Percentiles rank a stretch among this genome's conserved stretches.
These are phyloP conservation scores for Tenebrio molitor DNA, from an alignment of 1,140 invertebrate species.

Conservation along the genomic window DNA sequence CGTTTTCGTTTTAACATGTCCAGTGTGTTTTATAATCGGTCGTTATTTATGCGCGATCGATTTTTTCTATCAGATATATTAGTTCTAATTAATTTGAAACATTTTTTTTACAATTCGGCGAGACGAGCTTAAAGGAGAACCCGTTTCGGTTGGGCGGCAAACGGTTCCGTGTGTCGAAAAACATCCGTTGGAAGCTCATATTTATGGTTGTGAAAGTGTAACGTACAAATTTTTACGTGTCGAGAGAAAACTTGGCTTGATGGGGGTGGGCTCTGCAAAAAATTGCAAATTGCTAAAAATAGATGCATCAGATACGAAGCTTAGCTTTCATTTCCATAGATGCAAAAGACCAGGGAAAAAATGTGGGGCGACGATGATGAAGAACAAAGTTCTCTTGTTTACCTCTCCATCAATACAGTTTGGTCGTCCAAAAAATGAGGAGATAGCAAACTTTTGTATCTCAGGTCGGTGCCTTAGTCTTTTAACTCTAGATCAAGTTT, in stretches of 20 bases:
- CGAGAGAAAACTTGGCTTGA: not conserved
- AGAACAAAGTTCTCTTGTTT: too few species aligned
- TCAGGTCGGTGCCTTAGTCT: too few species aligned
- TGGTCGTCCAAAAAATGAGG: too few species aligned
- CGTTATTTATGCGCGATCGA: conserved; percentile 1
- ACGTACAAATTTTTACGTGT: conserved; percentile 1
- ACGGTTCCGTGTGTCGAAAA: conserved; percentile 30
- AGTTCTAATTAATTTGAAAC: conserved; percentile 35
- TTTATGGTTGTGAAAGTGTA: conserved; percentile 28
- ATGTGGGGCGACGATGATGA: too few species aligned
- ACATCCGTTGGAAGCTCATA: not conserved
- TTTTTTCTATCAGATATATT: conserved; percentile 10
- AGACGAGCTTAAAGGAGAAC: not conserved
- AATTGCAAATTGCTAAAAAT: too few species aligned
- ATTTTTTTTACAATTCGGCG: conserved; percentile 3
- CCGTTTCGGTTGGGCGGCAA: not conserved
- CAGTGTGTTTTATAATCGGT: not conserved
- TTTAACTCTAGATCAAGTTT: too few species aligned
- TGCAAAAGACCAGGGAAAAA: too few species aligned
- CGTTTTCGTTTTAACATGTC: conserved; percentile 24
- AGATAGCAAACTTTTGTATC: too few species aligned
- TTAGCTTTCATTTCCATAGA: too few species aligned
- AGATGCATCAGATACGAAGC: too few species aligned
- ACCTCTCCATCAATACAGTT: too few species aligned
- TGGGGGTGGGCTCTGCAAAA: not conserved